Percentiles rank a stretch among this genome's conserved stretches.
These are phyloP conservation scores for Silurus meridionalis DNA, from an alignment of 2,113 vertebrate species.

Conservation along the genomic window DNA sequence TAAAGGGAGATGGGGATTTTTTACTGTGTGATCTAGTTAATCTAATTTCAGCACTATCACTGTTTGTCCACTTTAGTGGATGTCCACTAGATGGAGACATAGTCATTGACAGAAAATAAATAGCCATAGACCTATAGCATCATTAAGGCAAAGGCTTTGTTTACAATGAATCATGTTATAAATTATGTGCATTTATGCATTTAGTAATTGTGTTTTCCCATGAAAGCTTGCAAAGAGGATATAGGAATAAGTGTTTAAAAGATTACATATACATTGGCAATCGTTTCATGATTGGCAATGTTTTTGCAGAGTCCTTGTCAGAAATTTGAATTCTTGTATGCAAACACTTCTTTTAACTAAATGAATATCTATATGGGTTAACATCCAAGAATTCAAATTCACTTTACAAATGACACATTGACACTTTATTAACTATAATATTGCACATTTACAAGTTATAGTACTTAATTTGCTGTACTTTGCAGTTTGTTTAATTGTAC, in stretches of 20 bases:
- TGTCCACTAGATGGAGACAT: constrained; percentile 47
- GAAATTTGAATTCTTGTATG: not conserved
- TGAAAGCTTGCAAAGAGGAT: not conserved
- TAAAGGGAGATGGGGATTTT: not conserved
- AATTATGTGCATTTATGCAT: not conserved
- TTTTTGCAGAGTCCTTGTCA: not conserved
- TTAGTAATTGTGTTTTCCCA: not conserved
- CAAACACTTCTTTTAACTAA: not conserved
- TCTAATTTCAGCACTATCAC: not conserved
- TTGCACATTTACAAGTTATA: not conserved
- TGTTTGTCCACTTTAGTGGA: not conserved
- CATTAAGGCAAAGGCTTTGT: not conserved
- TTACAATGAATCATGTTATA: not conserved
- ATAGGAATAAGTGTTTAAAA: not conserved
- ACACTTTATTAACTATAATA: not conserved
- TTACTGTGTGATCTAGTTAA: not conserved
- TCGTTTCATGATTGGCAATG: not conserved
- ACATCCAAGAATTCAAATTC: not conserved
- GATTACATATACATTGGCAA: not conserved
- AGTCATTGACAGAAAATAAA: not conserved
- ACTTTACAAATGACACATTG: not conserved
- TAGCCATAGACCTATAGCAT: not conserved
- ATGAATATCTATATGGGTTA: not conserved
- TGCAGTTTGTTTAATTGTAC: no score
- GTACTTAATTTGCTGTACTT: no score